phyloP scores from a whole-genome alignment of 2,888 invertebrate genomes.

The Cryptophagus acutangulus region DNA sequence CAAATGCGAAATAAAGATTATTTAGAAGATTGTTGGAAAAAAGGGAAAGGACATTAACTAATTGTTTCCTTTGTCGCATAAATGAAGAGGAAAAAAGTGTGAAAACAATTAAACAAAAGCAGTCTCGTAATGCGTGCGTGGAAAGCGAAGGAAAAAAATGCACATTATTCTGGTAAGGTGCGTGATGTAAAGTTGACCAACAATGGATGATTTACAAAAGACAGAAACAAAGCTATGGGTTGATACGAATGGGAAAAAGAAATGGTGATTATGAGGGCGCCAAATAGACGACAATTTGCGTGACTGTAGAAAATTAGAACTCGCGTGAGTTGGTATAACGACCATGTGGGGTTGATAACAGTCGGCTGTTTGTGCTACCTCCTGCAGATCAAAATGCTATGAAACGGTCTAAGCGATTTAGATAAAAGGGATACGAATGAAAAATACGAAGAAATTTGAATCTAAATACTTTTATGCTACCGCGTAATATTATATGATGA shows the following conservation, averaged over 20 bases:
- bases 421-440: no score
- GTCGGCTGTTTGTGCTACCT: constrained; percentile 9
- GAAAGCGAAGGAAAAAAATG: no score
- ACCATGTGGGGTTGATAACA: constrained; percentile 25
- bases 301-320: constrained; percentile 31
- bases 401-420: no score
- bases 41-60: constrained; percentile 6
- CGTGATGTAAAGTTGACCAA: no score
- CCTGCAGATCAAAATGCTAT: no score
- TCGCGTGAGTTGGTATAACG: constrained; percentile 25
- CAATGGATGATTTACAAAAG: constrained; percentile 17
- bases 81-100: not conserved
- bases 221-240: no score
- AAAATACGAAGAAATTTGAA: no score
- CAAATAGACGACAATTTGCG: constrained; percentile 29
- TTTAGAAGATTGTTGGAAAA: constrained; percentile 3
- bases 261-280: no score
- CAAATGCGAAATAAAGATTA: constrained; percentile 13
- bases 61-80: constrained; percentile 2
- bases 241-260: no score
- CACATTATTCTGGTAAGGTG: no score
- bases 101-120: constrained; percentile 5
- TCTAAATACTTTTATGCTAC: no score
- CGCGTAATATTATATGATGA: constrained; percentile 4
- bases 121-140: not conserved